Conservation (phyloP, 2,888 invertebrate genomes). For the Drosophila lacicola region DNA sequence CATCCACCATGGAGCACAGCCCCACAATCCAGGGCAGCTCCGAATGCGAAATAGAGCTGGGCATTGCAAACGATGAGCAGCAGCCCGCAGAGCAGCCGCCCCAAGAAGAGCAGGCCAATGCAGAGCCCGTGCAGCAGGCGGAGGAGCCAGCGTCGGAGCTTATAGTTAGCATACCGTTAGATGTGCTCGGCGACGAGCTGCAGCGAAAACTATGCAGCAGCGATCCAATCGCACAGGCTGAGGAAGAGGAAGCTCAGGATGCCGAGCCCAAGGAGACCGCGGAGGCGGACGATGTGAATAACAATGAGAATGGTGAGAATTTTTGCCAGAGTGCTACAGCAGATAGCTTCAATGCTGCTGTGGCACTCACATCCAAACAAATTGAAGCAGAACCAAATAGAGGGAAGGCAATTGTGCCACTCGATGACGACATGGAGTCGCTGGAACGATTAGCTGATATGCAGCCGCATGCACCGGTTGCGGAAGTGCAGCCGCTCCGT, state of each 20-base stretch:
- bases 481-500: conserved; percentile 18
- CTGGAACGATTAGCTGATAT: conserved; percentile 9
- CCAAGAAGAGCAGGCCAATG: too few species aligned
- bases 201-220: conserved; percentile 51
- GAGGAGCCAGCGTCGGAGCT: conserved; percentile 23
- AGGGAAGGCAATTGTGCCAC: neutral
- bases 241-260: neutral
- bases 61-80: conserved; percentile 4
- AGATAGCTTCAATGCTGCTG: conserved; percentile 77
- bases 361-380: conserved; percentile 59
- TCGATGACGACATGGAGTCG: conserved; percentile 34
- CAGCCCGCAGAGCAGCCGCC: neutral
- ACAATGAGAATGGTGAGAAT: conserved; percentile 69
- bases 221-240: neutral
- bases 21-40: neutral
- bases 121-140: neutral
- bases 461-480: conserved; percentile 4
- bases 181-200: conserved; percentile 54
- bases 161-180: conserved; percentile 68
- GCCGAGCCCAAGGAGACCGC: conserved; percentile 28
- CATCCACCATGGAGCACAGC: conserved; percentile 50
- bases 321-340: conserved; percentile 78
- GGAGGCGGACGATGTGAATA: conserved; percentile 65
- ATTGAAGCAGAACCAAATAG: conserved; percentile 61
- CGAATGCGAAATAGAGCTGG: conserved; percentile 23